Conservation (phyloP, 2,113 vertebrate genomes). For the Vanacampus margaritifer region DNA sequence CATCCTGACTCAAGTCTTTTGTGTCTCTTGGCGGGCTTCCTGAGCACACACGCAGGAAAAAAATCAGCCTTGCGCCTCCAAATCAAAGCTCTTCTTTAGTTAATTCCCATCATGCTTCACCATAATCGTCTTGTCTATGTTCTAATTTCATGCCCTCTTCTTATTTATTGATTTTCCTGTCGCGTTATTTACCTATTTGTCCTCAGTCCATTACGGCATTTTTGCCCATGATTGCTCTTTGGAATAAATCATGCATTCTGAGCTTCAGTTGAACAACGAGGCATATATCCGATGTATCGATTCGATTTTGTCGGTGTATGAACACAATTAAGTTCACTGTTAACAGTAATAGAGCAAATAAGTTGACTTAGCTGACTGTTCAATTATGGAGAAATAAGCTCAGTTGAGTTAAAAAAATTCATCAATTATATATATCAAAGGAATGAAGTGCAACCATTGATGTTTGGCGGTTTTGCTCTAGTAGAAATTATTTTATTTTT, state of each 20-base stretch:
- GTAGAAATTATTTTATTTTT: no score
- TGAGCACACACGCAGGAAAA: slow-evolving; percentile 14
- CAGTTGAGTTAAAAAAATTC: background rate
- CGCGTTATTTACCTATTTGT: slow-evolving; percentile 64
- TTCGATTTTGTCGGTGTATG: slow-evolving; percentile 54
- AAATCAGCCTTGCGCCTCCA: slow-evolving; percentile 30
- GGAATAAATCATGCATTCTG: slow-evolving; percentile 51
- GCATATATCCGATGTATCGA: slow-evolving; percentile 46
- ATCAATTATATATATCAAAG: no score
- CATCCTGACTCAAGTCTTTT: slow-evolving; percentile 32
- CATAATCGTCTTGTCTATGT: slow-evolving; percentile 25
- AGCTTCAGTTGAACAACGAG: slow-evolving; percentile 38
- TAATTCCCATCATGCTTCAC: slow-evolving; percentile 3
- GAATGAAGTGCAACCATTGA: no score
- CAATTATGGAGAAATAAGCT: background rate
- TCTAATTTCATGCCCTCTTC: slow-evolving; percentile 53
- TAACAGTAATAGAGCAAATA: slow-evolving; percentile 51
- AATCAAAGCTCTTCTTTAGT: slow-evolving; percentile 16
- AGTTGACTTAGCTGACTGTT: background rate
- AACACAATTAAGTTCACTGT: slow-evolving; percentile 49
- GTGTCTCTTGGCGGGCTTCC: slow-evolving; percentile 29
- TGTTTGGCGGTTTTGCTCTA: no score
- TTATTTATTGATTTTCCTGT: slow-evolving; percentile 65
- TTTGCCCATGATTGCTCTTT: slow-evolving; percentile 55
- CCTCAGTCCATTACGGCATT: slow-evolving; percentile 51